These are phyloP conservation scores for Clarias batrachus DNA, from an alignment of 2,113 vertebrate genomes.

Conservation along the genomic window DNA sequence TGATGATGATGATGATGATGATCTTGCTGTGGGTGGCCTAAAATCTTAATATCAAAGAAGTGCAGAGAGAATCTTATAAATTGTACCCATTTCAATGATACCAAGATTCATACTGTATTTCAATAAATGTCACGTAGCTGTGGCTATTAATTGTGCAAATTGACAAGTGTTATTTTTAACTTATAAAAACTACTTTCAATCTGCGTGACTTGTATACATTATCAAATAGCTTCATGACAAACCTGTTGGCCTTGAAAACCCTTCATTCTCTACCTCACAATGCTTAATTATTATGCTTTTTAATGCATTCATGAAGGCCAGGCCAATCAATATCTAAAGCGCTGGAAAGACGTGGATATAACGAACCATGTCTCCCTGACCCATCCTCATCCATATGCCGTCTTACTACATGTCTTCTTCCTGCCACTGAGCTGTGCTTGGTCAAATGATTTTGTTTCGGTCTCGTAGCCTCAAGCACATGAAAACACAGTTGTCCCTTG, in stretches of 20 bases:
- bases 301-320: slow-evolving; percentile 63
- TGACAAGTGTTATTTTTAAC: slow-evolving; percentile 15
- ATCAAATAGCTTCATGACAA: slow-evolving; percentile 4
- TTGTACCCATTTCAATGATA: too few relatives aligned
- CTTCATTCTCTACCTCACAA: slow-evolving; percentile 51
- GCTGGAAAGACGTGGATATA: slow-evolving; percentile 67
- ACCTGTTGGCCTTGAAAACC: slow-evolving; percentile 48
- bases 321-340: slow-evolving; percentile 63
- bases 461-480: slow-evolving; percentile 74
- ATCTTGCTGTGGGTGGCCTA: too few relatives aligned
- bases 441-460: slow-evolving; percentile 76
- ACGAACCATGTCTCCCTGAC: slow-evolving; percentile 60
- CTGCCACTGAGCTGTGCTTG: slow-evolving; percentile 64
- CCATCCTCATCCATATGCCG: slow-evolving; percentile 42
- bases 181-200: slow-evolving; percentile 15
- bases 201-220: slow-evolving; percentile 20
- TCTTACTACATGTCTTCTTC: slow-evolving; percentile 51
- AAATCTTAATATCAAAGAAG: neutral
- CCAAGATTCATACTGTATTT: neutral
- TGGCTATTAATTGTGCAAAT: slow-evolving; percentile 28
- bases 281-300: slow-evolving; percentile 71
- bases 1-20: too few relatives aligned
- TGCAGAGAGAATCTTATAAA: neutral
- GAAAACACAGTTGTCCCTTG: slow-evolving; percentile 81
- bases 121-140: neutral